Conservation (phyloP, 2,888 invertebrate genomes). For the Escarpia spicata region DNA sequence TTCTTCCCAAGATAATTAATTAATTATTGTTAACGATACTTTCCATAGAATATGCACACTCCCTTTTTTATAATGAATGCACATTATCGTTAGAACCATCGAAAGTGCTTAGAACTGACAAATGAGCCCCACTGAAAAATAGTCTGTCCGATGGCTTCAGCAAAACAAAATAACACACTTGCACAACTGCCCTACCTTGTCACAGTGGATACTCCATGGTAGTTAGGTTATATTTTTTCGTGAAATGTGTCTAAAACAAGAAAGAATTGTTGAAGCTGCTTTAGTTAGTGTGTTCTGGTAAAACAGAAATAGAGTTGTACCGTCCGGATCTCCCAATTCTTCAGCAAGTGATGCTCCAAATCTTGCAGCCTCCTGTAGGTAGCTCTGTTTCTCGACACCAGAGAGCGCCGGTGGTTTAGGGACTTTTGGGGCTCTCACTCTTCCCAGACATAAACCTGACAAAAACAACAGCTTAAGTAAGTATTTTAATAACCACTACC, state of each 20-base stretch:
- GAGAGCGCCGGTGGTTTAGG: background rate
- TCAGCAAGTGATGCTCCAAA: background rate
- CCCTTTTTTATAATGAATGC: too few relatives aligned
- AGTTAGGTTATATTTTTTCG: background rate
- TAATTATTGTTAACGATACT: too few relatives aligned
- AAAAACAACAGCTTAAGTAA: background rate
- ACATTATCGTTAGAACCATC: too few relatives aligned
- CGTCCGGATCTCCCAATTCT: background rate
- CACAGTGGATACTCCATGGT: background rate
- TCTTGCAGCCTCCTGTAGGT: background rate
- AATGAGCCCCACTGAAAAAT: too few relatives aligned
- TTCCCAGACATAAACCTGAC: background rate
- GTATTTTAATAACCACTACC: background rate
- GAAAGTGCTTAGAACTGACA: too few relatives aligned
- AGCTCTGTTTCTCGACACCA: conserved; percentile 2
- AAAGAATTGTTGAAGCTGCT: background rate
- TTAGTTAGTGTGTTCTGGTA: background rate
- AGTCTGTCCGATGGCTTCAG: background rate
- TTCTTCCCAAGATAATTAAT: too few relatives aligned
- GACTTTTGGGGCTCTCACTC: background rate
- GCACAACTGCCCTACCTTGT: background rate
- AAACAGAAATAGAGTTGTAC: background rate
- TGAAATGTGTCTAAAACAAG: background rate
- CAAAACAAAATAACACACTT: background rate
- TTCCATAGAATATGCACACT: too few relatives aligned